Evolutionary conservation across 2,113 vertebrate genomes (phyloP), one percentile per base, ranked within the genome.

Genomic region (Vulpes vulpes): DNA sequence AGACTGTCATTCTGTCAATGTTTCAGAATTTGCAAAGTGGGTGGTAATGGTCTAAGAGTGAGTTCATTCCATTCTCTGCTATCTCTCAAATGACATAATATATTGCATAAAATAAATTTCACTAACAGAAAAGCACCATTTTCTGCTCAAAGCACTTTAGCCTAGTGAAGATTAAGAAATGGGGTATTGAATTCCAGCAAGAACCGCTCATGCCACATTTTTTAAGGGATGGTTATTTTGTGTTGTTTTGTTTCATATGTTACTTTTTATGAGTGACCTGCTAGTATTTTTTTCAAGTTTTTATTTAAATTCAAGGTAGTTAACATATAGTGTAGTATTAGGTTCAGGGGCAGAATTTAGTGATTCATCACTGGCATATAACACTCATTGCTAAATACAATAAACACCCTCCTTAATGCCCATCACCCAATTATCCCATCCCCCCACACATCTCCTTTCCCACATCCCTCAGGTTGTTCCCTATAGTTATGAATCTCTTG

Each of bases 51-150:
- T 79, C 38, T 86, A 62, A 85, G 17, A 79, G 12, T 69, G 60
- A 84, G 92, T 96, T 90, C 15, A 65, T 83, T 91, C 51, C 8
- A 30, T 71, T 84, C 1, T 94, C 67, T 67, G 22, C 53, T 93
- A 11, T 96, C 32, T 43, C 9, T 30, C 22, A 12, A 91, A 84
- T 71, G 17, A 11, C 5, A 60, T 65, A 83, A 53, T 79, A 83
- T 59, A 43, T 80, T 84, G 64, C 35, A 88, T 88, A 93, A 95
- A 94, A 89, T 89, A 78, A 79, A 96, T 80, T 96, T 96, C 38
- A 94, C 22, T 78, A 93, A 85, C 35, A 91, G 32, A 86, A 51
- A 57, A 81, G 30, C 51, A 94, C 60, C 51, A 10, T 64, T 94
- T 97, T 94, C 43, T 84, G 12, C 32, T 90, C 32, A 81, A 92